Base-by-base conservation (phyloP, 2,888 invertebrate genomes). In the Malthinus flaveolus region DNA sequence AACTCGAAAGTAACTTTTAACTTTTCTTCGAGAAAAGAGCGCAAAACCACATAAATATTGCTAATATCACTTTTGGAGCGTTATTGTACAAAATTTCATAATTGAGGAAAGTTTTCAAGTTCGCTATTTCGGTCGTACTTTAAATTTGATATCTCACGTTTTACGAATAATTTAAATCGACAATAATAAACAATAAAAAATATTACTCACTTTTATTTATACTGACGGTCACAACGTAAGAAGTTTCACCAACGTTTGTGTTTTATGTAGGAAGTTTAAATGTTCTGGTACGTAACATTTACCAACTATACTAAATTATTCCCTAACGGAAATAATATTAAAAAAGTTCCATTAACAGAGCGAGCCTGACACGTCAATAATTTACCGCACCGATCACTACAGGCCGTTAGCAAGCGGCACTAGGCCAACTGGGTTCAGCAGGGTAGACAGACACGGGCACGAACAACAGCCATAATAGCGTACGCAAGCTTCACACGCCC, bases 401-500 rank as follows among this genome's bases (percentile, higher is more conserved):
- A 49, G 23, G 56, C 56, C 56, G 65, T 63, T 62, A 50, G 63
- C 32, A 56, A 59, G 56, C 62, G 55, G 56, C 56, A 60, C 62
- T 54, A 63, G 60, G 62, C 62, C 62, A 63, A 63, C 56, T 63
- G 62, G 62, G 59, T 46, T 60, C 63, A 48, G 39, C 39, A 39
- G 39, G 39, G 39, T 39, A 66, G 61, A 46, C 12, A 57, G 51
- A 50, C 33, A 35, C 54, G 44, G 57, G 54, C 68, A 65, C 64
- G 64, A 66, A 71, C 68, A 70, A 72, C 73, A 73, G 74, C 74
- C 73, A 73, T 74, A 71, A 70, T 68, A 68, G 61, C 52, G 58
- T 58, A 61, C 58, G 61, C 61, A 54, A 57, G 58, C 54, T 58
- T 58, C 58, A 53, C 60, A 61, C 60, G 60, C 60, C 60, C 60